Evolutionary conservation across 2,888 invertebrate species (phyloP), one percentile per base, ranked within the genome.

Genomic region (Yponomeuta plumbellus): DNA sequence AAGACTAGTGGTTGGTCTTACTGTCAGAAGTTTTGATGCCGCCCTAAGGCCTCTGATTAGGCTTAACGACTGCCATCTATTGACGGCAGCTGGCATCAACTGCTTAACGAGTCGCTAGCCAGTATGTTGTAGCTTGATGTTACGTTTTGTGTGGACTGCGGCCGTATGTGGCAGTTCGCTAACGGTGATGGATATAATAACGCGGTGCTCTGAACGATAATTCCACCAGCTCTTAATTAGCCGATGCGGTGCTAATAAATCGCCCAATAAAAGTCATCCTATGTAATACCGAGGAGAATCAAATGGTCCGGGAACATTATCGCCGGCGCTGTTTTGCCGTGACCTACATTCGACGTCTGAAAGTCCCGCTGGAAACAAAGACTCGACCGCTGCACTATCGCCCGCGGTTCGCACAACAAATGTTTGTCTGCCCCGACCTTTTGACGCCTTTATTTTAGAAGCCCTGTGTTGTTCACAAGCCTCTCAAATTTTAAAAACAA

Each of bases 231-330:
- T 52, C 44, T 52, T 52, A 52, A 52, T 52, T 52, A 52, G 44
- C 17, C 44, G 44, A 10, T 34, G 34, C 34, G 44, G 34, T 34
- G 34, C 34, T 34, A 34, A 34, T 34, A 34, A 34, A 34, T 66
- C 66, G 70, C 69, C 73, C 8, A 74, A 75, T 74, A 69, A 72
- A 67, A 69, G 69, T 70, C 68, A 63, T 66, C 67, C 68, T 68
- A 69, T 66, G 68, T 70, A 70, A 71, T 72, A 71, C 68, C 59
- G 59, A 22, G 69, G 68, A 69, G 71, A 71, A 74, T 72, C 74
- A 75, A 76, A 66, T 66, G 75, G 71, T 72, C 69, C 69, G 68
- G 69, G 70, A 71, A 73, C 74, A 75, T 77, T 76, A 76, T 73
- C 75, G 73, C 73, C 66, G 69, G 70, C 69, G 68, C 68, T 39